Conservation (phyloP, 2,113 vertebrate species). For the Antechinus flavipes region DNA sequence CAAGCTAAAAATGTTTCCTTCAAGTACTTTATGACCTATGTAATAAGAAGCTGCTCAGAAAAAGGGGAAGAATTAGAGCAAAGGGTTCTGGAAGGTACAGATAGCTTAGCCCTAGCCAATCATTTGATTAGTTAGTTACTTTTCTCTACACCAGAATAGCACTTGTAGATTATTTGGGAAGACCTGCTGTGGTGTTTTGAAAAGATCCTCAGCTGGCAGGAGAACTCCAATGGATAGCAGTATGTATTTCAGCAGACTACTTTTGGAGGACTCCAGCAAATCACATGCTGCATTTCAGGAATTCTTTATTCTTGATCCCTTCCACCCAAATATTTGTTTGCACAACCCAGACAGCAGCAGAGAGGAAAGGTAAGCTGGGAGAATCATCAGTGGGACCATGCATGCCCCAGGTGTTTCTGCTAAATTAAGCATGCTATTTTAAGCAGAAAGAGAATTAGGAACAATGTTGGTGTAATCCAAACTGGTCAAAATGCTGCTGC, state of each 20-base stretch:
- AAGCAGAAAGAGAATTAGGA: background rate
- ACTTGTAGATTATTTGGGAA: background rate
- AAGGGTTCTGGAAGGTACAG: constrained; percentile 11
- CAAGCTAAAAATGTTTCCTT: background rate
- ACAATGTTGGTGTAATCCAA: background rate
- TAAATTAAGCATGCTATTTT: background rate
- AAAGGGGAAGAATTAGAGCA: constrained; percentile 21
- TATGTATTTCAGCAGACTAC: constrained; percentile 64
- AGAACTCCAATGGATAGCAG: constrained; percentile 38
- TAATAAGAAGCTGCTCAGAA: background rate
- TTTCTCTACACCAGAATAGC: background rate
- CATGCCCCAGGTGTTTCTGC: background rate
- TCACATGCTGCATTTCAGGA: constrained; percentile 52
- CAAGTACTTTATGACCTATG: background rate
- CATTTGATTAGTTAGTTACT: constrained; percentile 47
- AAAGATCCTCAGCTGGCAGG: background rate
- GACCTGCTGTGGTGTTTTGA: background rate
- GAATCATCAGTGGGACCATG: background rate
- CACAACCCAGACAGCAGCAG: background rate
- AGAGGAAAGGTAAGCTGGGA: background rate
- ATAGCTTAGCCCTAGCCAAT: constrained; percentile 61
- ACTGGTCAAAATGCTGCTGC: background rate
- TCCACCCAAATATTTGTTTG: background rate
- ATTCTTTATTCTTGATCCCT: constrained; percentile 47
- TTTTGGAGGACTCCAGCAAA: constrained; percentile 41